Evolutionary conservation across 2,888 invertebrate genomes (phyloP).

Genomic region (Disparrhopalites patrizii): DNA sequence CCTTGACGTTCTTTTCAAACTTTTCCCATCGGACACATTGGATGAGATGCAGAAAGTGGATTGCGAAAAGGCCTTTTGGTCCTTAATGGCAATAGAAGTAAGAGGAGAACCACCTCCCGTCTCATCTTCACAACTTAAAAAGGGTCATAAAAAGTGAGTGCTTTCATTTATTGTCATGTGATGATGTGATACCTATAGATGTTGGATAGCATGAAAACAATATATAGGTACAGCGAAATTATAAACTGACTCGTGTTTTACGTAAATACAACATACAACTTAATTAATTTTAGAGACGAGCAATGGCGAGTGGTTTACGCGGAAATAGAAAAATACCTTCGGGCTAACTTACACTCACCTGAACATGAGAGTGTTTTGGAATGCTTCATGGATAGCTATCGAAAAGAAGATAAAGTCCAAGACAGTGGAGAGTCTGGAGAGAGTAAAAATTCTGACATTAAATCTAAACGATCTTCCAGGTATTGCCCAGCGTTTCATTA

Average conservation of each 20-base stretch:
- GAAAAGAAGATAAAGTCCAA: slow-evolving; percentile 5
- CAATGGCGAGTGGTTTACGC: slow-evolving; percentile 87
- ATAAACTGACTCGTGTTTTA: too few relatives aligned
- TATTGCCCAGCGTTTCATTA: too few relatives aligned
- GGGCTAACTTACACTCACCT: slow-evolving; percentile 70
- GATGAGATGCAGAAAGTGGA: slow-evolving; percentile 42
- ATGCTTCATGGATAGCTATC: slow-evolving; percentile 59
- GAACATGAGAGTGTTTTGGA: slow-evolving; percentile 73
- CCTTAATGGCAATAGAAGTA: slow-evolving; percentile 47
- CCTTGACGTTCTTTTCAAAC: slow-evolving; percentile 36
- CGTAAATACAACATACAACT: too few relatives aligned
- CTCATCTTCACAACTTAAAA: slow-evolving; percentile 52
- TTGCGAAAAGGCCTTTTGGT: slow-evolving; percentile 45
- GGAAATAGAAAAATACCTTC: slow-evolving; percentile 78
- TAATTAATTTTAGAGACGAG: slow-evolving; percentile 61
- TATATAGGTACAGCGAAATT: too few relatives aligned
- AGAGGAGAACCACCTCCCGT: slow-evolving; percentile 46
- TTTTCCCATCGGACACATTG: slow-evolving; percentile 40
- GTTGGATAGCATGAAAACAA: too few relatives aligned
- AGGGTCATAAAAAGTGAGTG: slow-evolving; percentile 53
- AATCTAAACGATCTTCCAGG: neutral
- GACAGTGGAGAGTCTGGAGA: neutral
- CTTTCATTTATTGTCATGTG: neutral
- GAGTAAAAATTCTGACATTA: neutral
- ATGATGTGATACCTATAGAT: neutral